These are phyloP conservation scores for Tragulus kanchil DNA, from an alignment of 2,113 vertebrate genomes.

Conservation along the genomic window DNA sequence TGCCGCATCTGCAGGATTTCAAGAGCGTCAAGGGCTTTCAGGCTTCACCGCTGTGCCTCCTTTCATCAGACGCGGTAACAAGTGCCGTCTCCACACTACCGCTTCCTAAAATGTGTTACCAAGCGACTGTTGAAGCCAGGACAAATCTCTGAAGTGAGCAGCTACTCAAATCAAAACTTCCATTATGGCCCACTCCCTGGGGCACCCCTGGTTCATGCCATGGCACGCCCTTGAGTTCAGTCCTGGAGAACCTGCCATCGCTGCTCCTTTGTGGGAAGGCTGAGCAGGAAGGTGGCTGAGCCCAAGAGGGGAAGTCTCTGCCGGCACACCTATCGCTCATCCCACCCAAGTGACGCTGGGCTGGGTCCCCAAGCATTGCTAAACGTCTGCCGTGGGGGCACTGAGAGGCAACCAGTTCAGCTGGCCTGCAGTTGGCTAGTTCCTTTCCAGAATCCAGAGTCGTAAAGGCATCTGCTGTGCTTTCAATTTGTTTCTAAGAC, in stretches of 20 bases:
- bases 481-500: background rate
- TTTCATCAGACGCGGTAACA: background rate
- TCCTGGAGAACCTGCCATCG: background rate
- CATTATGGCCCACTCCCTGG: background rate
- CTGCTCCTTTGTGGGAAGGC: background rate
- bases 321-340: background rate
- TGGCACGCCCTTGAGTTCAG: background rate
- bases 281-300: background rate
- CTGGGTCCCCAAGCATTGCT: background rate
- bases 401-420: background rate
- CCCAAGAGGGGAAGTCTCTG: background rate
- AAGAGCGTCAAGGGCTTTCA: rapidly evolving
- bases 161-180: background rate
- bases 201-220: no score
- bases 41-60: background rate
- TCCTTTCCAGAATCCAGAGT: background rate
- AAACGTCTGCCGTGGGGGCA: rapidly evolving
- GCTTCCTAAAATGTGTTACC: background rate
- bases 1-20: rapidly evolving
- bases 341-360: rapidly evolving
- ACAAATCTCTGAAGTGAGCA: background rate
- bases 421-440: rapidly evolving
- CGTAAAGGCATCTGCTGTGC: background rate
- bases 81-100: rapidly evolving
- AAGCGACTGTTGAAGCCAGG: background rate